Percentiles rank a stretch among this genome's conserved stretches.
Evolutionary conservation across 2,888 invertebrate species (phyloP).

Genomic region (Drosophila cyrtoloma): DNA sequence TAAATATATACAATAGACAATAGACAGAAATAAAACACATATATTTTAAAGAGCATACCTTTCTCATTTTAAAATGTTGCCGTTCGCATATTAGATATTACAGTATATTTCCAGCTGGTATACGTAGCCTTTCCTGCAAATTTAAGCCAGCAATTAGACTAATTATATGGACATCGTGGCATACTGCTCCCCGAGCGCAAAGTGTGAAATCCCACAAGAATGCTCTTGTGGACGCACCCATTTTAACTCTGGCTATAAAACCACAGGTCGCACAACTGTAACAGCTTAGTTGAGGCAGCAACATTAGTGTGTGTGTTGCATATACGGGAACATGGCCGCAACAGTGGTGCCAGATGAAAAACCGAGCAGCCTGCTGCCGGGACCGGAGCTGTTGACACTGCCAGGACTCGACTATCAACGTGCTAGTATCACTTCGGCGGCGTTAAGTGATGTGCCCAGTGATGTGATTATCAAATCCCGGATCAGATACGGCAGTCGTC

Average conservation of each 20-base stretch:
- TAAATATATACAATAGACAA: neutral
- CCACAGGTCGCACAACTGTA: slow-evolving; percentile 27
- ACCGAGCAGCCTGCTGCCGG: slow-evolving; percentile 54
- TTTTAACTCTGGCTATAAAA: slow-evolving; percentile 58
- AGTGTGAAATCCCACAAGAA: slow-evolving; percentile 49
- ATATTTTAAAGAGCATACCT: neutral
- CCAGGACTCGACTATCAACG: slow-evolving; percentile 61
- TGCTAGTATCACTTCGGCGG: slow-evolving; percentile 78
- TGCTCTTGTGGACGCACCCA: slow-evolving; percentile 47
- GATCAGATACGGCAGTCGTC: slow-evolving; percentile 81
- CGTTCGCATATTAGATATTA: neutral
- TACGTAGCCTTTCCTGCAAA: slow-evolving; percentile 1
- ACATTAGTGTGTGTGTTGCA: slow-evolving; percentile 19
- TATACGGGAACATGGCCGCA: slow-evolving; percentile 33
- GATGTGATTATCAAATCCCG: slow-evolving; percentile 83
- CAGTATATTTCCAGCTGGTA: neutral
- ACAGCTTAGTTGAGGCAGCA: slow-evolving; percentile 49
- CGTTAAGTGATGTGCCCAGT: slow-evolving; percentile 83
- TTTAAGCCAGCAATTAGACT: slow-evolving; percentile 44
- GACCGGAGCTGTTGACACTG: slow-evolving; percentile 63
- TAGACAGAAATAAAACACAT: too few relatives aligned
- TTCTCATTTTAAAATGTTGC: neutral
- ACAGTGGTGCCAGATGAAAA: slow-evolving; percentile 45
- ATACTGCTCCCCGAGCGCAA: slow-evolving; percentile 22
- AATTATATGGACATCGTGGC: slow-evolving; percentile 34